Conservation (phyloP, 2,113 vertebrate genomes). For the Corythaixoides concolor region DNA sequence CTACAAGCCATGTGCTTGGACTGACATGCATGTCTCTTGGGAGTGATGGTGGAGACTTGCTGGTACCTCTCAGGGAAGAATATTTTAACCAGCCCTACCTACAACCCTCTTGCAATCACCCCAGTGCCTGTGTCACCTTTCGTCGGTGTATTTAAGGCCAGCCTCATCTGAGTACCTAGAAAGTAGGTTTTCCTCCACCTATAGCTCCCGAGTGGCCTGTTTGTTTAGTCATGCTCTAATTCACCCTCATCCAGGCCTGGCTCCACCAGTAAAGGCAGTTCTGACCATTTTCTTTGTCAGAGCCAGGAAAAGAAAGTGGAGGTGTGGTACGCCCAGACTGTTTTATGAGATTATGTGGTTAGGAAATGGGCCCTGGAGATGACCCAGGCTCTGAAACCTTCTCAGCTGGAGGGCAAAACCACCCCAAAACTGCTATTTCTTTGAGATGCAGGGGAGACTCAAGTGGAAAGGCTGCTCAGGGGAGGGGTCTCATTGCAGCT, state of each 20-base stretch:
- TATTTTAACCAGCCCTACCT: background rate
- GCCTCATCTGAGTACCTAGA: conserved; percentile 22
- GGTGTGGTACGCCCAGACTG: rapidly evolving
- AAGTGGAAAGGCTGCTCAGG: background rate
- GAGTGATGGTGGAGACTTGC: background rate
- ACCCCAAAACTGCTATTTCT: background rate
- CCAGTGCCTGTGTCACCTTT: background rate
- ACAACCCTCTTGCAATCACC: background rate
- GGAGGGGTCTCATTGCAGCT: background rate
- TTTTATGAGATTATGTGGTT: background rate
- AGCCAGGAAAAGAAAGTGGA: background rate
- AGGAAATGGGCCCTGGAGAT: background rate
- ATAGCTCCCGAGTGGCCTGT: background rate
- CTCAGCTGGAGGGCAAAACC: background rate
- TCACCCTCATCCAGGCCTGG: background rate
- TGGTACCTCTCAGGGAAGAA: background rate
- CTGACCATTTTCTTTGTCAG: background rate
- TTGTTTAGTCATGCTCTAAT: conserved; percentile 62
- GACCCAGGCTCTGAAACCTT: background rate
- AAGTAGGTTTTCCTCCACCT: conserved; percentile 45
- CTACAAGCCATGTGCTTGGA: background rate
- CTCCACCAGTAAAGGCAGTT: background rate
- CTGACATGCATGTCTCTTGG: background rate
- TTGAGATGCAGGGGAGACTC: background rate
- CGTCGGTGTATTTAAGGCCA: background rate